Evolutionary conservation across 2,113 vertebrate species (phyloP).

Genomic region (Phylloscopus whistleri): DNA sequence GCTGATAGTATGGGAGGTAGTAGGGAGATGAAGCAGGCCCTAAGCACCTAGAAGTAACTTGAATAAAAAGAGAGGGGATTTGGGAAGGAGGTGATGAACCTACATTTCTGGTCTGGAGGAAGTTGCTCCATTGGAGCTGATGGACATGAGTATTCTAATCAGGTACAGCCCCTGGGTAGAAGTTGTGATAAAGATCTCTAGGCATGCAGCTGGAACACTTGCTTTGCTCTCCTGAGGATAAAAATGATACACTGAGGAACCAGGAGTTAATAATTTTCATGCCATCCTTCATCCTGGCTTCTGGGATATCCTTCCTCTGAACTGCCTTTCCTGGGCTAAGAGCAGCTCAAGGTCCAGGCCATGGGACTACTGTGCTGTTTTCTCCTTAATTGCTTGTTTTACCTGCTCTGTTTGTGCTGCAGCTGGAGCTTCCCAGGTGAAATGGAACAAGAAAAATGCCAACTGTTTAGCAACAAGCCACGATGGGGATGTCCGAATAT

Average conservation of each 20-base stretch:
- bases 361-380: background rate
- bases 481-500: conserved; percentile 94
- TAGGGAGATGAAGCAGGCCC: background rate
- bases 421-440: conserved; percentile 99
- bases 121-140: background rate
- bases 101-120: background rate
- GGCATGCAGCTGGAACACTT: background rate
- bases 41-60: background rate
- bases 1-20: background rate
- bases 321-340: background rate
- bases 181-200: background rate
- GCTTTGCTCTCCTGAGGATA: background rate
- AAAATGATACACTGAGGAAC: background rate
- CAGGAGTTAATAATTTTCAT: background rate
- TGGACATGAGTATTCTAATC: background rate
- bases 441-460: conserved; percentile 94
- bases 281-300: background rate
- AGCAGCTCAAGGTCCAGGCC: background rate
- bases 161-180: background rate
- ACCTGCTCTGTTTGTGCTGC: conserved; percentile 11
- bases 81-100: background rate
- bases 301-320: background rate
- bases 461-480: conserved; percentile 93
- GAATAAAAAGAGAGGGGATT: background rate
- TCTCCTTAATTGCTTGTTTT: background rate